phyloP scores from a whole-genome alignment of 2,888 invertebrate genomes.

The Lapara coniferarum region DNA sequence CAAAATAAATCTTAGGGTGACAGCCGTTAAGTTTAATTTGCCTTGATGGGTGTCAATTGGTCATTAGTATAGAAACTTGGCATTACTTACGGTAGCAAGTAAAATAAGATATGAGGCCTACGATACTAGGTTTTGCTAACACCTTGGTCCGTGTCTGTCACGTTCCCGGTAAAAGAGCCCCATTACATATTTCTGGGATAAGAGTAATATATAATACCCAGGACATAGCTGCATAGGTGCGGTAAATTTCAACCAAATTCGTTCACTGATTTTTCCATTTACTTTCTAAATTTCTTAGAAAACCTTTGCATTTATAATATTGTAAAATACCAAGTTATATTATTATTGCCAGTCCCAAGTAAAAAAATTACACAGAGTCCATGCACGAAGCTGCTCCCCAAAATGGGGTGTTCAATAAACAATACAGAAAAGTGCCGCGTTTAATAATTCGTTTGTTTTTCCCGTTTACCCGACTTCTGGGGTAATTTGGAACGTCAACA shows the following conservation, averaged over 20 bases:
- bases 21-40: neutral
- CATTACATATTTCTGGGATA: too few species aligned
- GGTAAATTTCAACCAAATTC: too few species aligned
- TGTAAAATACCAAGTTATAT: too few species aligned
- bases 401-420: slow-evolving; percentile 16
- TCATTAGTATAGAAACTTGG: neutral
- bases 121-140: too few species aligned
- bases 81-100: neutral
- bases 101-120: too few species aligned
- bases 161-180: too few species aligned
- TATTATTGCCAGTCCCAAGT: neutral
- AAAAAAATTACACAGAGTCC: neutral
- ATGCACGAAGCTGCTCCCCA: neutral
- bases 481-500: slow-evolving; percentile 20
- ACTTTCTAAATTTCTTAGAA: too few species aligned
- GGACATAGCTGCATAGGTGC: too few species aligned
- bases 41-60: neutral
- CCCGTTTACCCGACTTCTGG: slow-evolving; percentile 17
- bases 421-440: slow-evolving; percentile 19
- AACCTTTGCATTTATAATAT: too few species aligned
- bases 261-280: too few species aligned
- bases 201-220: too few species aligned
- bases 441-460: slow-evolving; percentile 17
- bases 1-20: neutral
- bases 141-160: too few species aligned